These are phyloP conservation scores for Vombatus ursinus DNA, from an alignment of 2,113 vertebrate genomes.

Conservation along the genomic window DNA sequence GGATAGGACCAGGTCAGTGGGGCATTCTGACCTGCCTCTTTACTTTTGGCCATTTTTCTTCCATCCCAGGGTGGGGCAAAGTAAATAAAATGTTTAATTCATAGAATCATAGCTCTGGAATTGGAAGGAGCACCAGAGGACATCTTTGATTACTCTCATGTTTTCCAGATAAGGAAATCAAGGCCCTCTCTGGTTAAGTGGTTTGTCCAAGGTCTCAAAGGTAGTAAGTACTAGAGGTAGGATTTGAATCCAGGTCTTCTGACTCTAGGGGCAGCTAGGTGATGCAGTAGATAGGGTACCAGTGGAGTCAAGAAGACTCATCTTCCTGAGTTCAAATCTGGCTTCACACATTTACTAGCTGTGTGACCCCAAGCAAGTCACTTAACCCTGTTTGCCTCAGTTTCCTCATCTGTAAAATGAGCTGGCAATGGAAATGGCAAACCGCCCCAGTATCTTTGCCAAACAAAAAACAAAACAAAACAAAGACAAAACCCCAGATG, in stretches of 20 bases:
- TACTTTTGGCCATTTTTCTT: not conserved
- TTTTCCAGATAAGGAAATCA: not conserved
- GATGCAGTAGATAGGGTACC: not conserved
- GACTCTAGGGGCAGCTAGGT: not conserved
- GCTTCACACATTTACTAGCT: not conserved
- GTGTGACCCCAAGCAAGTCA: not conserved
- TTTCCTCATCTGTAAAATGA: not conserved
- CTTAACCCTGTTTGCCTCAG: not conserved
- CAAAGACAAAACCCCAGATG: not conserved
- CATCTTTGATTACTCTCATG: not conserved
- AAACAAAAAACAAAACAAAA: no score
- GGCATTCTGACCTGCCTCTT: accelerated
- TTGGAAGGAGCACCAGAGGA: not conserved
- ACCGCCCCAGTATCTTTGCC: not conserved
- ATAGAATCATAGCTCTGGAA: not conserved
- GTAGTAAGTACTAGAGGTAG: not conserved
- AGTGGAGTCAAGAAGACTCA: not conserved
- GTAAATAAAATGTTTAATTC: not conserved
- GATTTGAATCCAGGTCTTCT: not conserved
- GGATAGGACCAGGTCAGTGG: not conserved
- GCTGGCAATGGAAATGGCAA: not conserved
- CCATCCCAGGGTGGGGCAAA: not conserved
- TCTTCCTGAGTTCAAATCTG: not conserved
- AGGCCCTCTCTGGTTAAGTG: not conserved
- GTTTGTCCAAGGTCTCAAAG: not conserved